Percentiles rank a stretch among this genome's conserved stretches.
phyloP scores from a whole-genome alignment of 1,140 invertebrate genomes.

The Meloidogyne chitwoodi region DNA sequence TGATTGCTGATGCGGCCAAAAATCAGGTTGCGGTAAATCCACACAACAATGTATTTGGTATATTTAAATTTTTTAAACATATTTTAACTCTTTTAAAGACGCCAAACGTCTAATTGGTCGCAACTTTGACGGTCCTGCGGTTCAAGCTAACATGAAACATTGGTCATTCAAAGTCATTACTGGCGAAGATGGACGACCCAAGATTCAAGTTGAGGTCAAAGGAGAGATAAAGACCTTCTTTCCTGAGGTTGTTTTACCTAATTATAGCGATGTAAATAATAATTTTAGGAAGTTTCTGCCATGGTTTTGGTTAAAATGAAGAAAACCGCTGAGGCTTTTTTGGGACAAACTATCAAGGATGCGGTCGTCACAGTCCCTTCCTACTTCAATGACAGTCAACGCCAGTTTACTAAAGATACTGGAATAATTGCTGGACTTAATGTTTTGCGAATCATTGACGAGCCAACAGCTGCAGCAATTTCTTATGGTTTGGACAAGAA shows the following conservation, averaged over 20 bases:
- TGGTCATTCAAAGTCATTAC: too few relatives aligned
- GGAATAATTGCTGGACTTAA: too few relatives aligned
- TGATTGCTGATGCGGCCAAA: conserved; percentile 94
- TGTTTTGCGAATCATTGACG: conserved; percentile 77
- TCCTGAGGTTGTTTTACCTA: conserved; percentile 66
- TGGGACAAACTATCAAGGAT: too few relatives aligned
- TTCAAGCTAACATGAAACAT: too few relatives aligned
- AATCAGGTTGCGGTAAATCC: conserved; percentile 66
- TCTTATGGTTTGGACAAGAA: conserved; percentile 83
- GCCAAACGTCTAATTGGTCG: conserved; percentile 82
- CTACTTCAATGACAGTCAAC: too few relatives aligned
- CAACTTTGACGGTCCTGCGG: conserved; percentile 78
- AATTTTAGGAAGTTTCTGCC: too few relatives aligned
- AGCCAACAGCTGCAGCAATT: conserved; percentile 77
- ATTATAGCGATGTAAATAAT: conserved; percentile 64
- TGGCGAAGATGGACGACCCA: too few relatives aligned
- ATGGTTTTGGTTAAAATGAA: too few relatives aligned
- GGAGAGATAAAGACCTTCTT: conserved; percentile 64
- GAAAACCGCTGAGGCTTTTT: too few relatives aligned
- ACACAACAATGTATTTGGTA: conserved; percentile 62
- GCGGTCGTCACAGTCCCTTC: too few relatives aligned
- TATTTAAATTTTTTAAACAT: conserved; percentile 18
- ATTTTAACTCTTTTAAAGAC: conserved; percentile 66
- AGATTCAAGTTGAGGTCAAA: too few relatives aligned
- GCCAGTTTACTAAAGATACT: too few relatives aligned